Base-by-base conservation (phyloP, 2,797 vertebrate genomes). In the Enteromius argenteus region DNA sequence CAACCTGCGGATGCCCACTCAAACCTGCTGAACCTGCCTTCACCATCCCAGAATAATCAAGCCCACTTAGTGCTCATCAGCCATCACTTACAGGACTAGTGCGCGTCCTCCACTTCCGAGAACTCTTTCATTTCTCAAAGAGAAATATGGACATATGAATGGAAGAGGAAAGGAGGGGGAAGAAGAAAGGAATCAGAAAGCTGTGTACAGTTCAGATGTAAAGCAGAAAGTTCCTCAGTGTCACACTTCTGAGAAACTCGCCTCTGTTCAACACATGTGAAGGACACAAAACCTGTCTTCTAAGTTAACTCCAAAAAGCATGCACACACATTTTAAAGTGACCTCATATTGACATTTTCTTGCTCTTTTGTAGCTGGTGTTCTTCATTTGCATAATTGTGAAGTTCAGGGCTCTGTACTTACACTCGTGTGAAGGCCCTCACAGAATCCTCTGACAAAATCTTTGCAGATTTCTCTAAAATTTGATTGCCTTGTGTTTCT, bases 1-100 rank as follows among this genome's bases (percentile, higher is more conserved):
- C 81, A 87, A 87, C 85, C 17, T 21, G 69, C 32, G 78, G 84
- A 89, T 87, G 86, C 88, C 81, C 87, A 87, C 87, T 88, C 69
- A 86, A 88, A 87, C 87, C 68, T 53, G 53, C 72, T 87, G 85
- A 88, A 84, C 85, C 72, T 81, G 42, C 67, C 42, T 42, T 83
- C n/a, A 17, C 49, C 79, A 86, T 87, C 84, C 80, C 80, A 66
- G 88, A 87, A 87, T 83, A 84, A 86, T 85, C 51, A 46, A 86
- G 32, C 79, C 81, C 88, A 79, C 80, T 83, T 82, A 79, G 75
- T 6, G 11, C 58, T 86, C 85, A 80, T 85, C 85, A 86, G 10
- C 68, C 21, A 44, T 67, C 74, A 56, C 62, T 81, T 64, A 79
- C 64, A 76, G 15, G 37, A 78, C 56, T 17, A 83, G 66, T 64